Conservation (phyloP, 1,140 invertebrate species). For the Limonius californicus region DNA sequence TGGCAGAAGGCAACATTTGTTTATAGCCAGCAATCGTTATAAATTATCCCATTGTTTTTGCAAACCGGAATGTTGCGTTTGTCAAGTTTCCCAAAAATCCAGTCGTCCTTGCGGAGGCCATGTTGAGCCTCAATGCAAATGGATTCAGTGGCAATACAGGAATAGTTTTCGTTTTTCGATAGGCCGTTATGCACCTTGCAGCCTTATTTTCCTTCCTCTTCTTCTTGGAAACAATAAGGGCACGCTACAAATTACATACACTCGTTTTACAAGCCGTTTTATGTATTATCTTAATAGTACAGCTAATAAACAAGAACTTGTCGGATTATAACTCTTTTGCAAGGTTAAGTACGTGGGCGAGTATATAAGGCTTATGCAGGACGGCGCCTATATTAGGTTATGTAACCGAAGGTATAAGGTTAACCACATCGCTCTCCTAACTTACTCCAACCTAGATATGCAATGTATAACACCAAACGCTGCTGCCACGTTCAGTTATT, state of each 20-base stretch:
- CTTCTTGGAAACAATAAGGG: too few species aligned
- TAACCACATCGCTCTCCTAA: background rate
- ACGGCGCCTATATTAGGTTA: conserved; percentile 26
- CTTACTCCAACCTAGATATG: background rate
- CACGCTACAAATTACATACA: background rate
- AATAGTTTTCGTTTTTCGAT: too few species aligned
- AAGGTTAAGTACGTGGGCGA: conserved; percentile 18
- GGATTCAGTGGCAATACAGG: background rate
- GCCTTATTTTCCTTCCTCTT: background rate
- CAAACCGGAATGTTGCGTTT: background rate
- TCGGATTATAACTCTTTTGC: conserved; percentile 6
- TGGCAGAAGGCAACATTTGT: background rate
- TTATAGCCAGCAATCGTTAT: background rate
- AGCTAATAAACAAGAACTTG: conserved; percentile 19
- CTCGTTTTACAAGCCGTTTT: conserved; percentile 8
- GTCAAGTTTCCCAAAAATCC: background rate
- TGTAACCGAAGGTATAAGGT: conserved; percentile 17
- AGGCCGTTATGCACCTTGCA: too few species aligned
- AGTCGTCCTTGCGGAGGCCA: background rate
- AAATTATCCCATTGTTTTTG: background rate
- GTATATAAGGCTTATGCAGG: background rate
- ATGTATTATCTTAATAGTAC: conserved; percentile 16
- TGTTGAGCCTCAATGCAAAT: background rate
- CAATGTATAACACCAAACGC: background rate
- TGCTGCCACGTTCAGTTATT: too few species aligned